phyloP scores from a whole-genome alignment of 2,888 invertebrate genomes.

The Platycheirus albimanus region DNA sequence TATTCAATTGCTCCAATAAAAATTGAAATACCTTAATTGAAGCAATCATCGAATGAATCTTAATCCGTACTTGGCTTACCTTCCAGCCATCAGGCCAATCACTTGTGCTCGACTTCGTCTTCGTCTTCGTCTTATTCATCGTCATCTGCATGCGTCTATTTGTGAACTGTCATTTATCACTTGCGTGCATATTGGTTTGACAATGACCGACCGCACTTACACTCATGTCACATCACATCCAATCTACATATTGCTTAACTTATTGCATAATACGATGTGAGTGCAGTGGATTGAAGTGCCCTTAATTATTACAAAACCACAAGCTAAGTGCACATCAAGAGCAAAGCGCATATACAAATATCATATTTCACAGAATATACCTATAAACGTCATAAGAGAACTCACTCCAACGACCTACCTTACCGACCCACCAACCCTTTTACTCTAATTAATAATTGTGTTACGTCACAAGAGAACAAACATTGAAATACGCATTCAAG shows the following conservation, averaged over 20 bases:
- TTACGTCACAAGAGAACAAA: background rate
- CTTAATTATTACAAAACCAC: constrained; percentile 41
- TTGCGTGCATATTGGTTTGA: constrained; percentile 26
- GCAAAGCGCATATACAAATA: background rate
- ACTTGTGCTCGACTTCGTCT: constrained; percentile 40
- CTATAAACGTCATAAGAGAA: constrained; percentile 1
- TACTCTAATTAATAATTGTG: background rate
- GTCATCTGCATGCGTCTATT: background rate
- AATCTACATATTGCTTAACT: background rate
- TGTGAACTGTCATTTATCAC: constrained; percentile 8
- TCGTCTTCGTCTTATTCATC: no score
- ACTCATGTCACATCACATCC: background rate
- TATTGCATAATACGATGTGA: background rate
- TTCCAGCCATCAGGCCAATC: constrained; percentile 33
- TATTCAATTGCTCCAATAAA: constrained; percentile 67
- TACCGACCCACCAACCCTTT: background rate
- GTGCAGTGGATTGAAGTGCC: constrained; percentile 2
- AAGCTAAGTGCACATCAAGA: constrained; percentile 58
- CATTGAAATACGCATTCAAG: constrained; percentile 5
- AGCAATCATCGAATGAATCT: constrained; percentile 53
- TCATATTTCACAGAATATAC: background rate
- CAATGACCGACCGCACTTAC: constrained; percentile 61
- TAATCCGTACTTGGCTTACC: constrained; percentile 34
- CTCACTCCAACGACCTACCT: background rate
- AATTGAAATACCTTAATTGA: constrained; percentile 66